phyloP scores from a whole-genome alignment of 1,140 invertebrate genomes.

The Drosophila takahashii region DNA sequence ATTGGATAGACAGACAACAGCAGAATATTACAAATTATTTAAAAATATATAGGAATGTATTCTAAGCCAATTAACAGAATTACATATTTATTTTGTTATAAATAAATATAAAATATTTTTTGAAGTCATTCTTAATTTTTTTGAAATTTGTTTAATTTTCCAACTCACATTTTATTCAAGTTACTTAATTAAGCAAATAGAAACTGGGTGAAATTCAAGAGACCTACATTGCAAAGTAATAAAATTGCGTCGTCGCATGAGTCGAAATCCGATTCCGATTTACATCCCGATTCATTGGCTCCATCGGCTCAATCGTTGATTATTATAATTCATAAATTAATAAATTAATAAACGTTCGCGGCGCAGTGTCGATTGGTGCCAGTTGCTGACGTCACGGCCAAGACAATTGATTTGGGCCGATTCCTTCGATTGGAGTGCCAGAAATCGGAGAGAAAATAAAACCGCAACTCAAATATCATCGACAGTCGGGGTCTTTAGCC shows the following conservation, averaged over 20 bases:
- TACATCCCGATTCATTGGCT: slow-evolving; percentile 21
- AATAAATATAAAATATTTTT: too few relatives aligned
- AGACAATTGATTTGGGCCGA: slow-evolving; percentile 29
- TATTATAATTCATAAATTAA: slow-evolving; percentile 48
- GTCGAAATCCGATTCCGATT: slow-evolving; percentile 23
- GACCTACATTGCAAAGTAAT: slow-evolving; percentile 10
- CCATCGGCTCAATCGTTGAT: slow-evolving; percentile 12
- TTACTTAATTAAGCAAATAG: not conserved
- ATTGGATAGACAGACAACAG: slow-evolving; percentile 18
- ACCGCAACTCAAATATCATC: slow-evolving; percentile 24
- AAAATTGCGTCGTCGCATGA: not conserved
- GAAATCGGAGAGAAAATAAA: slow-evolving; percentile 19
- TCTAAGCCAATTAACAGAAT: not conserved
- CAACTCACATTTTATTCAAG: too few relatives aligned
- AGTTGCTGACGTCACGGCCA: slow-evolving; percentile 36
- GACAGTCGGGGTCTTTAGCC: slow-evolving; percentile 31
- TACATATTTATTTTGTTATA: too few relatives aligned
- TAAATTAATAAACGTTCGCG: slow-evolving; percentile 43
- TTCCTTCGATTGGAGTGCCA: slow-evolving; percentile 14
- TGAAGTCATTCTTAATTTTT: too few relatives aligned
- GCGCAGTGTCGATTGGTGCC: slow-evolving; percentile 40
- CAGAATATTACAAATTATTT: slow-evolving; percentile 10
- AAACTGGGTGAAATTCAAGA: slow-evolving; percentile 18
- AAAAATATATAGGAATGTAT: not conserved
- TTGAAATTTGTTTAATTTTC: rapidly evolving